Base-by-base conservation (phyloP, 92 coral and sea anemone species). In the Heliopora coerulea region DNA sequence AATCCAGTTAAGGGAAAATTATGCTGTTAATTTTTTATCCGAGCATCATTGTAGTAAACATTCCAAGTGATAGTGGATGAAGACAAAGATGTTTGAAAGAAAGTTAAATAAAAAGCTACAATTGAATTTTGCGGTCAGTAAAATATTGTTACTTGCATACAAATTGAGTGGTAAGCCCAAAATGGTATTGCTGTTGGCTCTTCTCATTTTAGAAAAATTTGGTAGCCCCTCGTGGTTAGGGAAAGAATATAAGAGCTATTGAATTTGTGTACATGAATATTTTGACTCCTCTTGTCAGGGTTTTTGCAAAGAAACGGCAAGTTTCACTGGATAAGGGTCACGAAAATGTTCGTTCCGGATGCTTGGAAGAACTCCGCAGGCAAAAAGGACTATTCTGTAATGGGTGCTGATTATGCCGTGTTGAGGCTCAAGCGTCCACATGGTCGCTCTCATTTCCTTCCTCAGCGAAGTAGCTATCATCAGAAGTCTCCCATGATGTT, bases 331-430 rank as follows among this genome's bases (percentile, higher is more conserved):
- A 87, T 82, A 30, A 83, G 78, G 52, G 91, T 89, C 20, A 57
- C 78, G 41, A 82, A 75, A 35, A 72, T 79, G 25, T 78, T 49
- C 54, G 65, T 89, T 34, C 87, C 96, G 24, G 86, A 70, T 52
- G 81, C 40, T 19, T 89, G 96, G 96, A 87, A 82, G 26, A 72
- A 60, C n/a, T 27, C 21, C n/a, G 6, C 31, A 3, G 61, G 61
- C 21, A 54, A 52, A 27, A 41, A 1, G 17, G 49, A 48, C 19
- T 27, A 15, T 2, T 39, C 29, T 33, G 81, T 75, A 31, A 73
- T 84, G 49, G 73, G 80, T 67, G 50, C 83, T 68, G 96, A 89
- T 68, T 89, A 69, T 50, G 96, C 96, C 8, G 87, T 89, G 35
- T 74, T 89, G 69, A 76, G 73, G 48, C 75, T 89, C 32, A 83